Conservation (phyloP, 2,113 vertebrate genomes). For the Verasper variegatus region DNA sequence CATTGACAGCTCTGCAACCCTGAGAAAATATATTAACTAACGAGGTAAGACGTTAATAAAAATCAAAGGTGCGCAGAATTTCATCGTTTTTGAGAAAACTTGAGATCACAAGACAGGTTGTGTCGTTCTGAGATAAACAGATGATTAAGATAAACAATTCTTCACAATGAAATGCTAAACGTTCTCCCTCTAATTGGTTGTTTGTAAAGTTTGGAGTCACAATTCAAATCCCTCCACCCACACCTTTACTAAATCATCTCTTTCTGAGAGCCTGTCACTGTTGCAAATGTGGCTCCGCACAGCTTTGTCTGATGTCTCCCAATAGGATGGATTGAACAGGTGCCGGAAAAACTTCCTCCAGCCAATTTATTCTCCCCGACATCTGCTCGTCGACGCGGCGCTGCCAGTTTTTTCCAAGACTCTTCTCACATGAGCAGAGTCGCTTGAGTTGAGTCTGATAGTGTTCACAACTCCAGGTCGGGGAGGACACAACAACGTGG, state of each 20-base stretch:
- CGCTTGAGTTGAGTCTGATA: slow-evolving; percentile 26
- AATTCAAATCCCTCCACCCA: slow-evolving; percentile 8
- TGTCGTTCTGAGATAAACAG: neutral
- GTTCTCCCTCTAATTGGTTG: neutral
- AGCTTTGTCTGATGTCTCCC: slow-evolving; percentile 57
- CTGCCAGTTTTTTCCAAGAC: slow-evolving; percentile 57
- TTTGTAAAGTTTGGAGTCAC: slow-evolving; percentile 23
- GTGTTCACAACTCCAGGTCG: too few species aligned
- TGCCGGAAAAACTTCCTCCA: slow-evolving; percentile 60
- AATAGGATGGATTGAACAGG: slow-evolving; percentile 63
- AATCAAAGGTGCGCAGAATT: too few species aligned
- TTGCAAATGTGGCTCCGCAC: slow-evolving; percentile 35
- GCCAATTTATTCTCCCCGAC: slow-evolving; percentile 73
- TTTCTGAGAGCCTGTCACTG: slow-evolving; percentile 38
- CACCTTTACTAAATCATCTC: slow-evolving; percentile 10
- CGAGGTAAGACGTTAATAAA: too few species aligned
- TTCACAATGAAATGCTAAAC: neutral
- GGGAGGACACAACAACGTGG: slow-evolving; percentile 12
- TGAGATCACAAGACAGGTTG: neutral
- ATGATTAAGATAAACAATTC: neutral
- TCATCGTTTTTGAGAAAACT: neutral
- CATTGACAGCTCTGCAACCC: neutral
- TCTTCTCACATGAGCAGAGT: slow-evolving; percentile 42
- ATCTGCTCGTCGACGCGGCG: slow-evolving; percentile 59
- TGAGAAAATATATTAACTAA: neutral